Percentiles rank a stretch among this genome's conserved stretches.
These are phyloP conservation scores for Sebastolobus altivelis DNA, from an alignment of 2,797 vertebrate species.

Conservation along the genomic window DNA sequence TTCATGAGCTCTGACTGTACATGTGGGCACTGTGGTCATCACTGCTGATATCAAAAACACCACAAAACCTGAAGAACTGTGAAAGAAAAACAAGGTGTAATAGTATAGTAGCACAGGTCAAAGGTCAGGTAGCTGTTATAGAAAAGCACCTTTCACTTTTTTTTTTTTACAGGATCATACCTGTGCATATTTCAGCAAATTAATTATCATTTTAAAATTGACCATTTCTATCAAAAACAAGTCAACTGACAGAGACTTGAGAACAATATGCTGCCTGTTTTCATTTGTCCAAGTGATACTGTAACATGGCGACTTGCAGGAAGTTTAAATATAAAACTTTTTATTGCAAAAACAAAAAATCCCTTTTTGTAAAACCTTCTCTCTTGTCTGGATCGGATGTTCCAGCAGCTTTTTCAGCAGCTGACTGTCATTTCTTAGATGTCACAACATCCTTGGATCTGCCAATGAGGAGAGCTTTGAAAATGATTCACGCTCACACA, in stretches of 20 bases:
- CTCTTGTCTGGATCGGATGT: not conserved
- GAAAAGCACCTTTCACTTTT: not conserved
- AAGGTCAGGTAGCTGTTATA: constrained; percentile 4
- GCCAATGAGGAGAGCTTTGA: not conserved
- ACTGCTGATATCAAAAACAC: not conserved
- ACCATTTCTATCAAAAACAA: not conserved
- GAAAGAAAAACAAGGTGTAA: not conserved
- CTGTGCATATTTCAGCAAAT: not conserved
- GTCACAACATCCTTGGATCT: not conserved
- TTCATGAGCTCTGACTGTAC: constrained; percentile 32
- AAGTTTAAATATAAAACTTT: not conserved
- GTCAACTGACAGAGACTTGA: not conserved
- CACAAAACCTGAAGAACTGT: not conserved
- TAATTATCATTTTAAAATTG: not conserved
- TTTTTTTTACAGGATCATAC: not conserved
- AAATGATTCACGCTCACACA: not conserved
- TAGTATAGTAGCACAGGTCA: not conserved
- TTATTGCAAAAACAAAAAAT: not conserved
- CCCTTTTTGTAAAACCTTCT: not conserved
- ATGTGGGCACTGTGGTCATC: not conserved
- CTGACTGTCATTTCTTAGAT: constrained; percentile 17
- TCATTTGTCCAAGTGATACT: not conserved
- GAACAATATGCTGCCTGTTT: not conserved
- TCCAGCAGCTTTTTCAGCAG: not conserved
- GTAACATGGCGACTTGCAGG: not conserved